Evolutionary conservation across 2,113 vertebrate species (phyloP), one percentile per base, ranked within the genome.

Genomic region (Anoura caudifer): DNA sequence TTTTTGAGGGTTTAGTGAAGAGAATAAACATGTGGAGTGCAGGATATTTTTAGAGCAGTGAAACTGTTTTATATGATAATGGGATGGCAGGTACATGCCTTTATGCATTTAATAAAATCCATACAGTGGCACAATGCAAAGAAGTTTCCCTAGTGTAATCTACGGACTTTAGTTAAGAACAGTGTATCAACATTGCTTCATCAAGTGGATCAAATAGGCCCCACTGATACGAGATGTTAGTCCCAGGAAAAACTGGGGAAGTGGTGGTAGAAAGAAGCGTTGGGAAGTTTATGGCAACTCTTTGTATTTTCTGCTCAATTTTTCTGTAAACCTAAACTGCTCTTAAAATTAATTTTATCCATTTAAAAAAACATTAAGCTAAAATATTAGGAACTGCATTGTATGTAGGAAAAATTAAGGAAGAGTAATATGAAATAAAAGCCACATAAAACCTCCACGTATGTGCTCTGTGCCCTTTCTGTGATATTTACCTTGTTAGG

Each of bases 401-500:
- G n/a, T 75, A 65, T 56, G 26, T 4, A 15, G 4, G 33, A 93
- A 61, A 41, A 75, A 0, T 88, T 95, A 95, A 45, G 24, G 17
- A 45, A 90, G 95, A 92, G 52, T 91, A 76, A 14, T 17, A 65
- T 0, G 85, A 88, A 96, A 95, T 33, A 86, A 11, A 96, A 94
- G 79, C 67, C 43, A 80, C 4, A 36, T 28, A 22, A 89, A 89
- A 94, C 73, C 87, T 82, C 70, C 83, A 87, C 7, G 7, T 85
- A 77, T 87, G 50, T 90, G 80, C 81, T 38, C 84, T 43, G 33
- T 97, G 97, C 94, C 97, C 97, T 98, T 98, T 97, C 88, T 93
- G 95, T 98, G 97, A 97, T 98, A 98, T 98, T 98, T 98, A 97
- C 94, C 82, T 96, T 96, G 86, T 93, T 96, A 89, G 33, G 82